phyloP scores from a whole-genome alignment of 2,113 vertebrate species.

The Phrynosoma platyrhinos region DNA sequence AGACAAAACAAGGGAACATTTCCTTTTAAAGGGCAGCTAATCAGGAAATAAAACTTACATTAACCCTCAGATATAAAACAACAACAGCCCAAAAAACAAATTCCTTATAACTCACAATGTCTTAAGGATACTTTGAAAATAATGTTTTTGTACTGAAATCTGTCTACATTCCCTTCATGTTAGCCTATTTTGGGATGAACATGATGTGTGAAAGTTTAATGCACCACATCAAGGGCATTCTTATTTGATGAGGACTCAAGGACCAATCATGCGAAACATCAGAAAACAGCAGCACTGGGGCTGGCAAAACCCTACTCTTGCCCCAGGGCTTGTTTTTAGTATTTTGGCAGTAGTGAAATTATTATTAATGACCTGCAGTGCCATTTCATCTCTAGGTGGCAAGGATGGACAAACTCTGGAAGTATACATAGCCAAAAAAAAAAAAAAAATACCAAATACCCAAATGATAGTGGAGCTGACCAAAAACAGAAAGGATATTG shows the following conservation, averaged over 20 bases:
- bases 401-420: too few relatives aligned
- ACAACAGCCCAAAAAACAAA: neutral
- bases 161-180: neutral
- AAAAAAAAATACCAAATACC: too few relatives aligned
- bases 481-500: too few relatives aligned
- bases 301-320: neutral
- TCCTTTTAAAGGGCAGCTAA: constrained; percentile 30
- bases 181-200: neutral
- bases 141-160: neutral
- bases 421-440: too few relatives aligned
- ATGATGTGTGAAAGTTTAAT: neutral
- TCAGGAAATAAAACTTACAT: constrained; percentile 46
- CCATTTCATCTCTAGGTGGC: neutral
- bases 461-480: too few relatives aligned
- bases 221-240: neutral
- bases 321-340: neutral
- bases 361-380: neutral
- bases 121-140: neutral
- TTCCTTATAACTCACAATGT: neutral
- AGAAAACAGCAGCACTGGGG: neutral
- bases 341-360: neutral
- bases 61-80: constrained; percentile 48
- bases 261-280: neutral
- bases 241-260: neutral
- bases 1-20: constrained; percentile 17